Evolutionary conservation across 2,888 invertebrate genomes (phyloP).

Genomic region (Cinara cedri): DNA sequence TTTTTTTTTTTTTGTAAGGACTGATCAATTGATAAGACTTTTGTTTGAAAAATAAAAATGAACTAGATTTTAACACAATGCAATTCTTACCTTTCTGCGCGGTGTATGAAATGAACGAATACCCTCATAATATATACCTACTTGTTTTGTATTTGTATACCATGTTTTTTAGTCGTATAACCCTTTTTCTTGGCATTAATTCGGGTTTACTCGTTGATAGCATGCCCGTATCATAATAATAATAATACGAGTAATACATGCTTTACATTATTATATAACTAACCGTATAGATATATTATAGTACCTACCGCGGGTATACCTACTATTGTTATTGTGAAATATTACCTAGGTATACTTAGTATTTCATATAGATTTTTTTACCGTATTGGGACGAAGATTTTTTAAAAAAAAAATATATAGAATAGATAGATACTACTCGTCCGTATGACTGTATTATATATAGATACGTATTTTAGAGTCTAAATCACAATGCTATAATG

Average conservation of each 20-base stretch:
- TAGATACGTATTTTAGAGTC: no score
- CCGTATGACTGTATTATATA: no score
- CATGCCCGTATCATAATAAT: background rate
- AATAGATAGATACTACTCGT: no score
- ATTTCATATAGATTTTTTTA: no score
- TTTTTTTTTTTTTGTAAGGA: background rate
- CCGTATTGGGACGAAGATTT: no score
- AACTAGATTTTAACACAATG: conserved; percentile 18
- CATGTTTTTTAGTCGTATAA: background rate
- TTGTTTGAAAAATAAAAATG: background rate
- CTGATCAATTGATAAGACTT: conserved; percentile 14
- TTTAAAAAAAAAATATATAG: no score
- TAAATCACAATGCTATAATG: no score
- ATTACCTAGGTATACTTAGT: no score
- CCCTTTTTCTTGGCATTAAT: conserved; percentile 33
- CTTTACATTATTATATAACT: background rate
- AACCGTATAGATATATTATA: background rate
- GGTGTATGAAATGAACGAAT: background rate
- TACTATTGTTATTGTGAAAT: no score
- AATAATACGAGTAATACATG: background rate
- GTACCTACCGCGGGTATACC: no score
- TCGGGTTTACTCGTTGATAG: conserved; percentile 21
- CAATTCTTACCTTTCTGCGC: background rate
- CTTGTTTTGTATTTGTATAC: background rate
- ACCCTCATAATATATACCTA: background rate